Conservation (phyloP, 92 coral and sea anemone genomes). For the Phymanthus crucifer region DNA sequence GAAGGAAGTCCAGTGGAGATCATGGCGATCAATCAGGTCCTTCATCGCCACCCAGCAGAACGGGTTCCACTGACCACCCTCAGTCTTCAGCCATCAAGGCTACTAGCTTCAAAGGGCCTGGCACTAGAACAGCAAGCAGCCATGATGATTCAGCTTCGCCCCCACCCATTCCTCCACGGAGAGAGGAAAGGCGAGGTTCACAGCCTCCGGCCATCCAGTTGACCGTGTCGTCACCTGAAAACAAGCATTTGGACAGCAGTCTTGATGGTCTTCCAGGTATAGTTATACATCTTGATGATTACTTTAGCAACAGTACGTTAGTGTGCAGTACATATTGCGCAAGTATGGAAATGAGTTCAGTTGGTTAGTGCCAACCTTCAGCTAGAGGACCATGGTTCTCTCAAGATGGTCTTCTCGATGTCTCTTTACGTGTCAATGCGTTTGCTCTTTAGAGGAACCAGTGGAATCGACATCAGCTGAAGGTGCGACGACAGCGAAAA, state of each 20-base stretch:
- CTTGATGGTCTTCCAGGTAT: constrained; percentile 9
- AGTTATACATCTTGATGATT: background rate
- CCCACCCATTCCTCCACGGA: constrained; percentile 90
- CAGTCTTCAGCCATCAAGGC: background rate
- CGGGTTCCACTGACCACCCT: background rate
- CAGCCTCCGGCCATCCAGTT: constrained; percentile 61
- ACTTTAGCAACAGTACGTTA: no score
- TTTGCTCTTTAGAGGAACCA: background rate
- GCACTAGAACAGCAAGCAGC: background rate
- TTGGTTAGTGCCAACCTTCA: no score
- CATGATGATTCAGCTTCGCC: constrained; percentile 43
- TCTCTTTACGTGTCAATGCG: no score
- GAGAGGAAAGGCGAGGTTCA: constrained; percentile 52
- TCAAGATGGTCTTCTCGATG: no score
- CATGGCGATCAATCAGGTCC: constrained; percentile 15
- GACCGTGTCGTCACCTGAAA: constrained; percentile 63
- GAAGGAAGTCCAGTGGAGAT: constrained; percentile 48
- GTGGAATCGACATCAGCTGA: background rate
- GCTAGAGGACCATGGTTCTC: no score
- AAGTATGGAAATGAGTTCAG: no score
- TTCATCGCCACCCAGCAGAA: constrained; percentile 9
- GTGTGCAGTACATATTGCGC: no score
- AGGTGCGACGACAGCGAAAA: background rate
- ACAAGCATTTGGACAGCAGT: constrained; percentile 3
- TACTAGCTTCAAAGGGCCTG: background rate